Evolutionary conservation across 2,797 vertebrate genomes (phyloP), one percentile per base, ranked within the genome.

Genomic region (Rhyacichthys aspro): DNA sequence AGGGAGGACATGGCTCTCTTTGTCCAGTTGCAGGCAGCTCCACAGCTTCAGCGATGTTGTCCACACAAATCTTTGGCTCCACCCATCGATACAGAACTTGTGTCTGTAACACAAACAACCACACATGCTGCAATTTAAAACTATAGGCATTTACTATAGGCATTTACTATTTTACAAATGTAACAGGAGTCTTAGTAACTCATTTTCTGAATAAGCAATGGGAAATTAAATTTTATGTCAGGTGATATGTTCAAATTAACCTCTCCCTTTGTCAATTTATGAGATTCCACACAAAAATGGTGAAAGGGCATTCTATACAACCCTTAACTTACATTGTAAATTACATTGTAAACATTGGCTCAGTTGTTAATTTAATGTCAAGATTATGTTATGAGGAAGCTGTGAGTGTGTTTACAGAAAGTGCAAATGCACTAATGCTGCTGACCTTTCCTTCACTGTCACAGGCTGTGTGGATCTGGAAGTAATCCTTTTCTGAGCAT

Each of bases 81-180:
- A 99, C 94, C 98, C 98, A 99, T 41, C 94, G 96, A 87, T 96
- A 94, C 78, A 95, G 89, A 70, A 96, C 89, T 85, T 94, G 95
- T 2, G 97, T 99, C 97, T 99, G 86, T 11, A 52, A 65, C 41
- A 7, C 12, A 23, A 32, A 61, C 11, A 53, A 11, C 9, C 57
- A 52, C 12, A 11, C 37, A 38, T 38, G 4, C 4, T 38, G 11
- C 37, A 38, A 38, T 38, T 11, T 11, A 11, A 38, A 38, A 28
- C 23, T 28, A 28, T 6, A 5, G 23, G 23, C 23, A 28, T 28
- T 28, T 28, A 2, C n/a, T n/a, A n/a, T n/a, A n/a, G n/a, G n/a
- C n/a, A n/a, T n/a, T n/a, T n/a, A 28, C 1, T 28, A 1, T 28
- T 28, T 28, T 28, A 28, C 23, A 28, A 28, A 28, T 28, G 23